Percentiles rank a stretch among this genome's conserved stretches.
Conservation (phyloP, 2,113 vertebrate genomes). For the Dicentrarchus labrax region DNA sequence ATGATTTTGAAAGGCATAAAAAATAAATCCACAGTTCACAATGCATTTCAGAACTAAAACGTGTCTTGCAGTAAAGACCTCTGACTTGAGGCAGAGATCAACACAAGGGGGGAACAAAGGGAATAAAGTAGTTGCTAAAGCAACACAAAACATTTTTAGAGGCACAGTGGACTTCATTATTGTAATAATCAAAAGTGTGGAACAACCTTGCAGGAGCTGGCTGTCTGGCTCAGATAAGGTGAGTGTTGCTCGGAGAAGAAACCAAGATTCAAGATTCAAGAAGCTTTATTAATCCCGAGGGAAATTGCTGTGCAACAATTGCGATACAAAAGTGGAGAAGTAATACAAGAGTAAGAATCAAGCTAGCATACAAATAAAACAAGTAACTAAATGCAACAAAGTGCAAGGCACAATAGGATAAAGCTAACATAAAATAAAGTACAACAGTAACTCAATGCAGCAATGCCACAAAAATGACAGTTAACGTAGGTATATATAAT, state of each 20-base stretch:
- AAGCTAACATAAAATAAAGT: too few relatives aligned
- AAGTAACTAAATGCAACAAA: too few relatives aligned
- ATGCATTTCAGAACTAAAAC: background rate
- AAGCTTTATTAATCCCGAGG: too few relatives aligned
- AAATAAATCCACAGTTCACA: background rate
- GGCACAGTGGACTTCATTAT: background rate
- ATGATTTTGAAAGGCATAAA: background rate
- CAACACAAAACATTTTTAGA: background rate
- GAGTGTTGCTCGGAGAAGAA: background rate
- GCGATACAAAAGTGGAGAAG: too few relatives aligned
- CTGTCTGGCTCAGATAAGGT: background rate
- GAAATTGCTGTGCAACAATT: too few relatives aligned
- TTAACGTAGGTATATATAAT: too few relatives aligned
- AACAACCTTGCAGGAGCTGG: background rate
- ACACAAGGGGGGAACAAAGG: conserved; percentile 1
- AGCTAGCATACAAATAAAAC: too few relatives aligned
- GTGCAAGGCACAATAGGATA: too few relatives aligned
- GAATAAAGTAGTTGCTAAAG: background rate
- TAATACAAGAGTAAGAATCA: too few relatives aligned
- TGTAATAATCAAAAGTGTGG: background rate
- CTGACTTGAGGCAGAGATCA: conserved; percentile 4
- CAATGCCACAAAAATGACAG: too few relatives aligned
- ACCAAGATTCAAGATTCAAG: too few relatives aligned
- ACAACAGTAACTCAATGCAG: too few relatives aligned
- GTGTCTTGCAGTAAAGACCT: background rate